These are phyloP conservation scores for Melanotaenia maccullochi DNA, from an alignment of 2,797 vertebrate species.

Conservation along the genomic window DNA sequence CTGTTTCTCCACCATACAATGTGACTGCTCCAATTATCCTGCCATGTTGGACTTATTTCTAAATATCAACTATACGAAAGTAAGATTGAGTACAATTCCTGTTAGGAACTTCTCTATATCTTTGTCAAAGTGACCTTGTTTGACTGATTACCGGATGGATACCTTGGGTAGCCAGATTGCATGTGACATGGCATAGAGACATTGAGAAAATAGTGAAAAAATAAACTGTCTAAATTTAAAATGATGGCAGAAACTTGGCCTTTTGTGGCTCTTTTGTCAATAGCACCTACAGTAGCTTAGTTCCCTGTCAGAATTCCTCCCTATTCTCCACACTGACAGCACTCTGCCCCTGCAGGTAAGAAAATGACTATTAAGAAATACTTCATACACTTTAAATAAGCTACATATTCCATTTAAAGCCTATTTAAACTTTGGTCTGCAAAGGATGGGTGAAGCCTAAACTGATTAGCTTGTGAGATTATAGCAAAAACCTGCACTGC, in stretches of 20 bases:
- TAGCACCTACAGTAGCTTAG: neutral
- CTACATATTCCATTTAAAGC: conserved; percentile 5
- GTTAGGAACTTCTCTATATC: neutral
- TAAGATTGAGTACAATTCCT: neutral
- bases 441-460: conserved; percentile 61
- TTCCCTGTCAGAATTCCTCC: neutral
- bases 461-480: conserved; percentile 74
- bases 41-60: neutral
- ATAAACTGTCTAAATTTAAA: neutral
- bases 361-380: neutral
- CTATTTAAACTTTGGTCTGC: conserved; percentile 50
- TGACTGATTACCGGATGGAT: neutral
- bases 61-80: neutral
- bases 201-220: neutral
- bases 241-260: neutral
- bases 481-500: conserved; percentile 67
- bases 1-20: too few relatives aligned
- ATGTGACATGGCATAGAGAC: neutral
- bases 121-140: neutral
- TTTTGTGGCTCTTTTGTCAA: neutral
- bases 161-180: neutral
- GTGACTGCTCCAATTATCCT: too few relatives aligned
- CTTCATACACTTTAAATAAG: neutral
- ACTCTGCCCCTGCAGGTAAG: neutral
- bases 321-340: neutral